Conservation (phyloP, 37 sponge, comb jelly and placozoan species). For the Mnemiopsis leidyi region DNA sequence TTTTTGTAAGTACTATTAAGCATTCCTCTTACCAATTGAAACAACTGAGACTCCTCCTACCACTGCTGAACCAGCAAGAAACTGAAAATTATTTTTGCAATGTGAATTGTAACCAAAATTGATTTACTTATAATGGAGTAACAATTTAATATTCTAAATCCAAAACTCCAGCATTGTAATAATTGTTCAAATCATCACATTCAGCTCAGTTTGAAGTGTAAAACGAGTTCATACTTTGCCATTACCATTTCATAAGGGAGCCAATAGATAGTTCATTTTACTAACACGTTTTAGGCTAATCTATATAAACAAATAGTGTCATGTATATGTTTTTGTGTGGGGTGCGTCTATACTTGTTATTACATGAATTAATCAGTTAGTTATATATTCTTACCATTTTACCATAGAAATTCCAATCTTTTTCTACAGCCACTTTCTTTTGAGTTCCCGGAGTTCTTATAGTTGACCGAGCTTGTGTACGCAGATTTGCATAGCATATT, state of each 20-base stretch:
- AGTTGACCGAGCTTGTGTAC: conserved; percentile 1
- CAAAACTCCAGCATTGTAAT: too few species aligned
- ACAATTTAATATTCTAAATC: too few species aligned
- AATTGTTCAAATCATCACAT: not conserved
- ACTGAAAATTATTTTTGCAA: not conserved
- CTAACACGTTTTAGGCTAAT: too few species aligned
- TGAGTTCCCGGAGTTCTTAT: not conserved
- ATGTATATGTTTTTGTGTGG: not conserved
- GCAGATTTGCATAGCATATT: not conserved
- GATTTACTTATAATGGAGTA: too few species aligned
- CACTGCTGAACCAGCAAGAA: not conserved
- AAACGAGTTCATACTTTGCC: too few species aligned
- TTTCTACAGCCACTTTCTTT: not conserved
- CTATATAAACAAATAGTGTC: too few species aligned
- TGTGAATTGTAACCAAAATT: not conserved
- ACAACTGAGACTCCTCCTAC: not conserved
- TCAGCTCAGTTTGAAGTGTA: not conserved
- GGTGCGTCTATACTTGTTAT: not conserved
- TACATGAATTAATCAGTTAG: not conserved
- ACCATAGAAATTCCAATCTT: conserved; percentile 46
- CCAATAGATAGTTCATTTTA: too few species aligned
- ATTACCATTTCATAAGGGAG: too few species aligned
- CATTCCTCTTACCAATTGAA: not conserved
- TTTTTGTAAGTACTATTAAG: not conserved
- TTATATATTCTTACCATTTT: not conserved